Base-by-base conservation (phyloP, 2,888 invertebrate species). In the Ferdinandea cuprea region DNA sequence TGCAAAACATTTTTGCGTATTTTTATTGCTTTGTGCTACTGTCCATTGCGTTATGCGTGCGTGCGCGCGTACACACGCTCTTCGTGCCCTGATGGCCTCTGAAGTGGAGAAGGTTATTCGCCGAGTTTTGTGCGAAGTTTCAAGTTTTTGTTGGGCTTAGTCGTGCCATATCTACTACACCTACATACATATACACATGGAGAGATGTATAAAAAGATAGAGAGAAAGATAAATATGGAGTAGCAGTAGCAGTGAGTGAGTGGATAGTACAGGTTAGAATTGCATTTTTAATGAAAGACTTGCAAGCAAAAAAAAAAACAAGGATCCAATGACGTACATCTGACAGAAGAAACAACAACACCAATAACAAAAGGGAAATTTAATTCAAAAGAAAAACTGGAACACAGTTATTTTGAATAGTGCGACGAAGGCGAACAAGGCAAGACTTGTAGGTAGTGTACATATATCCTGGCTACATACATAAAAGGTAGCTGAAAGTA, bases 21-120 rank as follows among this genome's bases (percentile, higher is more conserved):
- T 25, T 25, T 25, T 25, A 25, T 25, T 25, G 25, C 25, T 25
- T 25, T 25, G 25, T 25, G 25, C 25, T 25, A 5, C 15, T 48
- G 54, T 7, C 13, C 11, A 58, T 35, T 44, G 15, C 40, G 68
- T 56, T 50, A 15, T 37, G 11, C 13, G 32, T 42, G 15, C 13
- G 17, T 40, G 40, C 40, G 15, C 63, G 73, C 56, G 65, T 74
- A 30, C 58, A 71, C 58, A 71, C 59, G 65, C 40, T 65, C 32
- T 52, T 71, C 46, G 58, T 81, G 76, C 69, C 80, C 69, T 59
- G 58, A 71, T 71, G 71, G 77, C 81, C 77, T 81, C 58, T 81
- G 76, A 30, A 81, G 76, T 76, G 59, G 37, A 69, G 76, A 80
- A 80, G 76, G 80, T 76, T 80, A 69, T 80, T 80, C 69, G 80